Evolutionary conservation across 2,888 invertebrate species (phyloP), one percentile per base, ranked within the genome.

Genomic region (Ophion costatus): DNA sequence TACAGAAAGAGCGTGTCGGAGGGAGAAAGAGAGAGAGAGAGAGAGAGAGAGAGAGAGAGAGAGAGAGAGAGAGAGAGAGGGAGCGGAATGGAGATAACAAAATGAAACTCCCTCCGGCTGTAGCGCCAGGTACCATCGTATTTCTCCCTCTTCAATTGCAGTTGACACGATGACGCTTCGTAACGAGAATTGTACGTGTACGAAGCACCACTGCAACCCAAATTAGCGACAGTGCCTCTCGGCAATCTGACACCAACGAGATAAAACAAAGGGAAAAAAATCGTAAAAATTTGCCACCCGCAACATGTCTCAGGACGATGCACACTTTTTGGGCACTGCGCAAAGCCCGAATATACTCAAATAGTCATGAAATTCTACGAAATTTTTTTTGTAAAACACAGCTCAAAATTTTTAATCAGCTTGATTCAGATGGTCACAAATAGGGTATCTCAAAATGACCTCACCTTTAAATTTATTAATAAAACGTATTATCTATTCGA

Each of bases 111-210:
- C 84, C 82, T 66, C 56, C 33, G 78, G 84, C 74, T 84, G 73
- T 63, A 73, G 80, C 67, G n/a, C 56, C 61, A 77, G 64, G 69
- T 77, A 56, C 67, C 76, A 67, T 70, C 74, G 74, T 74, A 70
- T 78, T 70, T 76, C 70, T 51, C 78, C 78, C 79, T 75, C 71
- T 73, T 79, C 77, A 75, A 86, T 84, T 85, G 86, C 83, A 87
- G 85, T 88, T 87, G 88, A 88, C 87, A 87, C 73, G 76, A 82
- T 71, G 75, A 75, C 61, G 29, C 59, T 77, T 57, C 76, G 74
- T 70, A 82, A 83, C 85, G 75, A 83, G 86, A 81, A 83, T 86
- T 81, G 82, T 80, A 73, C 79, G 80, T 76, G 73, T 76, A 75
- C 78, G 78, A 84, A 83, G 84, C 66, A 57, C 69, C 59, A 70